Conservation (phyloP, 64 coral and sea anemone genomes). For the Cladopsammia gracilis region DNA sequence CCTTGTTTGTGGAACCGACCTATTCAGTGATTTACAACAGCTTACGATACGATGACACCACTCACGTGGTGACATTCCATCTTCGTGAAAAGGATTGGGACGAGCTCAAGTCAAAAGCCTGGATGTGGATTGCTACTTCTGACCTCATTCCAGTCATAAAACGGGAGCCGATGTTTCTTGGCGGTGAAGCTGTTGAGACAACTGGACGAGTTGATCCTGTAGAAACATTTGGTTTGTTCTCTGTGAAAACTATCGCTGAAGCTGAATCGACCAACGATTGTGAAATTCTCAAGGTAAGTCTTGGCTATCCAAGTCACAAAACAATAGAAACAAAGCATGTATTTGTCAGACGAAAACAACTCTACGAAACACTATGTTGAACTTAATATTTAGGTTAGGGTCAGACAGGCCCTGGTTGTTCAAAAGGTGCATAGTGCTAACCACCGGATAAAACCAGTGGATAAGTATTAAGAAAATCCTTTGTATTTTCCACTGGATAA, state of each 20-base stretch:
- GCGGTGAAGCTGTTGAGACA: background rate
- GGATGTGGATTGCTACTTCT: background rate
- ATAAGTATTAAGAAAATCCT: too few species aligned
- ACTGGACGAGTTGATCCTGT: constrained; percentile 28
- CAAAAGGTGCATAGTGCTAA: too few species aligned
- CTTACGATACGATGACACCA: constrained; percentile 46
- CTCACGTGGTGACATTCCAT: constrained; percentile 39
- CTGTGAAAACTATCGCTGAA: background rate
- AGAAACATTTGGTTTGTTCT: constrained; percentile 40
- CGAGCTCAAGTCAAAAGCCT: background rate
- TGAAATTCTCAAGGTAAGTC: constrained; percentile 25
- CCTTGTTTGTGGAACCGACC: background rate
- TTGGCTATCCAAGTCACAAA: too few species aligned
- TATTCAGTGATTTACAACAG: constrained; percentile 41
- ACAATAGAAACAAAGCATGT: too few species aligned
- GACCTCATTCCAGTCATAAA: background rate
- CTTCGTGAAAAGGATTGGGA: constrained; percentile 57
- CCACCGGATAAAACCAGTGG: too few species aligned
- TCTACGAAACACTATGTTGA: too few species aligned
- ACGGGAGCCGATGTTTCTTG: background rate
- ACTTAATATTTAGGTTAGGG: too few species aligned
- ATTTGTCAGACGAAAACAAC: too few species aligned
- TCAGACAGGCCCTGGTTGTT: too few species aligned
- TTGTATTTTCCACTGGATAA: too few species aligned
- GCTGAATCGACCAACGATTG: background rate